phyloP scores from a whole-genome alignment of 2,113 vertebrate genomes.

The Brachypteracias leptosomus region DNA sequence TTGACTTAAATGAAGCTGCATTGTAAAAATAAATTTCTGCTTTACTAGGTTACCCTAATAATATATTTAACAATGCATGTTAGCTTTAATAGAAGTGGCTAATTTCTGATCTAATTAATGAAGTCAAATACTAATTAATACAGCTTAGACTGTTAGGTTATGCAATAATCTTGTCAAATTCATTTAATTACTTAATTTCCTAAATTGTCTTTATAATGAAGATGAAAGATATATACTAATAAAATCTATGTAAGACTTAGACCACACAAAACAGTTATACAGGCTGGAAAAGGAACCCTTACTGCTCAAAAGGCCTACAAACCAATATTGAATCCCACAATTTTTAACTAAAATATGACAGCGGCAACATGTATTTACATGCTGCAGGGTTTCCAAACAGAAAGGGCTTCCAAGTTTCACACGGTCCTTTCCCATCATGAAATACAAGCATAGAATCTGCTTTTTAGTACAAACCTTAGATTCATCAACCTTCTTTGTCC shows the following conservation, averaged over 20 bases:
- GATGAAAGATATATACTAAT: background rate
- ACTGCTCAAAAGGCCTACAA: background rate
- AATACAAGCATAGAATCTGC: background rate
- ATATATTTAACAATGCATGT: background rate
- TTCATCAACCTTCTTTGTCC: background rate
- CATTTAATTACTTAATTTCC: background rate
- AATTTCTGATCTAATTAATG: background rate
- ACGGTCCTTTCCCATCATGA: background rate
- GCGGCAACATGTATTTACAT: background rate
- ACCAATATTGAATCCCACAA: background rate
- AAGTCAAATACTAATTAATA: background rate
- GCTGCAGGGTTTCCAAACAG: background rate
- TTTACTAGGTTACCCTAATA: background rate
- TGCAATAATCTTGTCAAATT: background rate
- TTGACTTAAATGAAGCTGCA: background rate
- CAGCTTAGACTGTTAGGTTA: background rate
- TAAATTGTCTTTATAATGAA: background rate
- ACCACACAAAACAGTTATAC: background rate
- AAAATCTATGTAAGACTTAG: background rate
- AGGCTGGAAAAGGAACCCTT: background rate
- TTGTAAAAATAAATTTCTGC: background rate
- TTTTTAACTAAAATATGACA: background rate
- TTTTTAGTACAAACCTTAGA: constrained; percentile 28
- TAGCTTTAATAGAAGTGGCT: background rate
- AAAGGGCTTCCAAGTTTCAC: background rate